Conservation (phyloP, 2,797 vertebrate species). For the Limnodromus scolopaceus region DNA sequence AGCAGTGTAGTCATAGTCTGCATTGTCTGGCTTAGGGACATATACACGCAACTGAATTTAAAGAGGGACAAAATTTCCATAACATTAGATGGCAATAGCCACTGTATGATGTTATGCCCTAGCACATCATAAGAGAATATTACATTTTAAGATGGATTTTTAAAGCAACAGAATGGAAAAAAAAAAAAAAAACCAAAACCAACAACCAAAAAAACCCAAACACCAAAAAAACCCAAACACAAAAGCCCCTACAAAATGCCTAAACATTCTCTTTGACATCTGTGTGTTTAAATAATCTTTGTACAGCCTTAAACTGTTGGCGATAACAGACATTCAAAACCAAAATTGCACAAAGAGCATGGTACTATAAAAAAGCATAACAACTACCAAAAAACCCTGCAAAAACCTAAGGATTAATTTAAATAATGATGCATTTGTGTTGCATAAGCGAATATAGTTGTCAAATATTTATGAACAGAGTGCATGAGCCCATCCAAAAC, state of each 20-base stretch:
- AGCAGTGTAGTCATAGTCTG: neutral
- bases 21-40: neutral
- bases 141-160: neutral
- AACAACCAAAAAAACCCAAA: too few species aligned
- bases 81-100: neutral
- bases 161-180: neutral
- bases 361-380: neutral
- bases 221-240: too few species aligned
- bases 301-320: neutral
- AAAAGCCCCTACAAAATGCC: neutral
- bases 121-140: neutral
- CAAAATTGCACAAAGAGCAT: neutral
- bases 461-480: constrained; percentile 28
- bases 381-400: neutral
- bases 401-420: neutral
- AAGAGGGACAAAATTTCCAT: neutral
- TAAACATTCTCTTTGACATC: neutral
- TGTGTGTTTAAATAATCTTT: neutral
- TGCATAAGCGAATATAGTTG: constrained; percentile 5
- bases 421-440: constrained; percentile 29
- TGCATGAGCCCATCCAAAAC: neutral
- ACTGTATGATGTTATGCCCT: neutral
- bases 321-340: neutral
- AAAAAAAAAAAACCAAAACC: too few species aligned
- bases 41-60: neutral